A percentile compares a stretch with the other conserved stretches of the same genome.
Conservation (phyloP, 2,888 invertebrate genomes). For the Agrochola lota region DNA sequence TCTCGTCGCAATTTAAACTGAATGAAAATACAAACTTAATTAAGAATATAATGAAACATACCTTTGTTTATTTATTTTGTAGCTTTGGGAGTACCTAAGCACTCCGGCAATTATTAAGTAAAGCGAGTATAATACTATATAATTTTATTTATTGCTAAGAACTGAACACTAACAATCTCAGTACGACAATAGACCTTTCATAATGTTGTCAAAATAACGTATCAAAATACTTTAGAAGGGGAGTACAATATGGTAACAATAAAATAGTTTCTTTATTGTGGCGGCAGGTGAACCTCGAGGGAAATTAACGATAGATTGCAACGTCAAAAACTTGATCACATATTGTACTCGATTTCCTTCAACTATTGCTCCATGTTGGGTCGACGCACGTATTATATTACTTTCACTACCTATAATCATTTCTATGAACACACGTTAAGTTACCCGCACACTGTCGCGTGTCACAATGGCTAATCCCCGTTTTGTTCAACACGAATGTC, state of each 20-base stretch:
- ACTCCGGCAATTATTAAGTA: conserved; percentile 16
- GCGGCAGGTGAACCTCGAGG: conserved; percentile 84
- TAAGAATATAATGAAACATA: conserved; percentile 3
- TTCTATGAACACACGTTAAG: conserved; percentile 58
- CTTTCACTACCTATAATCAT: conserved; percentile 67
- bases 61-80: conserved; percentile 6
- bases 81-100: background rate
- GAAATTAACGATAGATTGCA: conserved; percentile 89
- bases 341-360: conserved; percentile 83
- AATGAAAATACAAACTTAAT: conserved; percentile 4
- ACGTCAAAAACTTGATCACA: conserved; percentile 88
- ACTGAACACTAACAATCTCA: conserved; percentile 54
- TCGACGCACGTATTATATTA: conserved; percentile 78
- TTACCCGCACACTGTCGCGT: conserved; percentile 50
- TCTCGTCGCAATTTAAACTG: background rate
- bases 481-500: conserved; percentile 47
- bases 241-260: conserved; percentile 80
- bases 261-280: conserved; percentile 88
- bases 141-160: conserved; percentile 20
- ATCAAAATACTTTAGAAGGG: conserved; percentile 70
- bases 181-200: conserved; percentile 62
- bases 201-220: conserved; percentile 70
- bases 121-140: background rate
- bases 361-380: conserved; percentile 76
- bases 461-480: conserved; percentile 34